phyloP scores from a whole-genome alignment of 2,888 invertebrate genomes.

The Elgonia sp. region DNA sequence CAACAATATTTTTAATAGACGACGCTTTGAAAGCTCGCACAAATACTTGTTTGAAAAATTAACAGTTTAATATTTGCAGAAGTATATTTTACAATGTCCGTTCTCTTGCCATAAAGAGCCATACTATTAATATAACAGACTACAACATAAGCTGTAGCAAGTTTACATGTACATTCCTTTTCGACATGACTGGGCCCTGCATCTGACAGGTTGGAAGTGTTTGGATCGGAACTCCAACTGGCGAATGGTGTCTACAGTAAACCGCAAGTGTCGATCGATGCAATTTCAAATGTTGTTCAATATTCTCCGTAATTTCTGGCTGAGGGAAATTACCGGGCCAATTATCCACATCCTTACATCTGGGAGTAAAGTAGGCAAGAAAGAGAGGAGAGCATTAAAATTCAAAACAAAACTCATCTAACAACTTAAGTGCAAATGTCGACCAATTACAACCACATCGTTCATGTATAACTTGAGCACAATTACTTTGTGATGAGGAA shows the following conservation, averaged over 20 bases:
- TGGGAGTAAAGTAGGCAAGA: background rate
- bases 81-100: background rate
- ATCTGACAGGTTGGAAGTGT: conserved; percentile 60
- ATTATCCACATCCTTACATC: conserved; percentile 31
- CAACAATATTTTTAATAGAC: too few species aligned
- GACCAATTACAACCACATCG: conserved; percentile 44
- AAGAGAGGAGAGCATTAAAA: conserved; percentile 20
- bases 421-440: conserved; percentile 24
- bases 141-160: conserved; percentile 39
- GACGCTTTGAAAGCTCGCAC: too few species aligned
- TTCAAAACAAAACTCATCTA: conserved; percentile 43
- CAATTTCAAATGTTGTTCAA: conserved; percentile 45
- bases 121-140: conserved; percentile 43
- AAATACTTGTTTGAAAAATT: too few species aligned
- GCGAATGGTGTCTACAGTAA: conserved; percentile 55
- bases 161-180: conserved; percentile 59
- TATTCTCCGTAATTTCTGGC: conserved; percentile 36
- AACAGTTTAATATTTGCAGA: background rate
- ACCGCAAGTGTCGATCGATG: conserved; percentile 59
- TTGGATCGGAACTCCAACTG: conserved; percentile 52
- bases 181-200: conserved; percentile 51
- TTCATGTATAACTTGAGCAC: conserved; percentile 26
- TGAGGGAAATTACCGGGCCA: conserved; percentile 15
- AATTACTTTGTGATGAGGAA: conserved; percentile 34
- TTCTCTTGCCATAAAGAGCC: too few species aligned